Base-by-base conservation (phyloP, 2,113 vertebrate species). In the Periophthalmodon schlosseri region DNA sequence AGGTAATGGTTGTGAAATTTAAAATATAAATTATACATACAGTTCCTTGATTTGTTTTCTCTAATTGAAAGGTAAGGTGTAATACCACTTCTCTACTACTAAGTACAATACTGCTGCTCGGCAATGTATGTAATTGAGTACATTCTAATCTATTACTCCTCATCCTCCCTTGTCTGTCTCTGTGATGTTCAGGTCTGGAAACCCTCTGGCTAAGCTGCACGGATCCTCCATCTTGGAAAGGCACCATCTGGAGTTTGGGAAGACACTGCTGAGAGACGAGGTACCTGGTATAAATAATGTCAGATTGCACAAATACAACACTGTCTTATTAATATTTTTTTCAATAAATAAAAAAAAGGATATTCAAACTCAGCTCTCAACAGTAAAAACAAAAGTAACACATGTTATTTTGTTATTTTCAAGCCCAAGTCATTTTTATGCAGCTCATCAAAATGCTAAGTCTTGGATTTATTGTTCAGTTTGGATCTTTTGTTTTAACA, bases 221-320 rank as follows among this genome's bases (percentile, higher is more conserved):
- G 94, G 94, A 76, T 93, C 94, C 69, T 95, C 94, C 80, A 95
- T 95, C 79, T 87, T 95, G 68, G 94, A 95, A 78, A 90, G 94
- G 72, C 94, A 95, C 92, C 94, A 95, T 88, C 92, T 95, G 91
- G 94, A 95, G 44, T 84, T 88, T 83, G 92, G 93, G 36, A 95
- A 94, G 88, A 94, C 93, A 21, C 84, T 95, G 68, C 91, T 95
- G 76, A 89, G 93, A 89, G 94, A 95, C 85, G 94, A 94, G 44
- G 94, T 94, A 28, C n/a, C 2, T 23, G 10, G 11, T 13, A 4
- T 15, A 60, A 60, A 60, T 15, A 14, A 60, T 11, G n/a, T 12
- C n/a, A 56, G 52, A 54, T 8, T n/a, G 20, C 18, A 23, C 2
- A 20, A 56, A 56, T 4, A 21, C 52, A 7, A 4, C 52, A 7